Evolutionary conservation across 2,113 vertebrate species (phyloP).

Genomic region (Tyto alba): DNA sequence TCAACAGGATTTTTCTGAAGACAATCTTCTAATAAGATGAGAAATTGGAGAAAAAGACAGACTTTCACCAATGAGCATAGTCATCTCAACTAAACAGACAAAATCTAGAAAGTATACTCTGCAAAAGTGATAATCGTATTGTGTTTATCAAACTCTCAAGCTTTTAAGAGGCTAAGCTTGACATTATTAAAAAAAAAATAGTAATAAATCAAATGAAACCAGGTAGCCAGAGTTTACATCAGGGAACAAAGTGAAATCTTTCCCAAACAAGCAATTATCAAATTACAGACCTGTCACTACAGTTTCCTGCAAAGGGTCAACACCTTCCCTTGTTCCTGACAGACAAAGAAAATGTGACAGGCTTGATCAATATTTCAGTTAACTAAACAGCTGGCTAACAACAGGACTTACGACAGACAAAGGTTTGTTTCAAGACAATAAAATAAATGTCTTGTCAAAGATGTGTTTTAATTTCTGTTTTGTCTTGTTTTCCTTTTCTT

Average conservation of each 20-base stretch:
- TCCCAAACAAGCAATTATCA: constrained; percentile 60
- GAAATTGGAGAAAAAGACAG: neutral
- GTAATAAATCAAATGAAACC: neutral
- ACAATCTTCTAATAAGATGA: neutral
- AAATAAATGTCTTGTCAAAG: constrained; percentile 10
- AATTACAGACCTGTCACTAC: constrained; percentile 59
- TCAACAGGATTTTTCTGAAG: neutral
- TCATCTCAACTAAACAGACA: neutral
- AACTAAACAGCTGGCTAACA: constrained; percentile 67
- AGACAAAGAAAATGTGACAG: constrained; percentile 55
- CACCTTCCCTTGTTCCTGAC: constrained; percentile 50
- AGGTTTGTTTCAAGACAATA: constrained; percentile 40
- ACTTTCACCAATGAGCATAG: neutral
- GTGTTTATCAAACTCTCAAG: neutral
- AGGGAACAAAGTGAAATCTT: constrained; percentile 56
- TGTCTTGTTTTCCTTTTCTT: neutral
- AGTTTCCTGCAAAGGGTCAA: constrained; percentile 61
- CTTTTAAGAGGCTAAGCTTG: neutral
- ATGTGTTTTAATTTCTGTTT: neutral
- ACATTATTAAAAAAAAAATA: neutral
- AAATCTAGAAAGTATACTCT: neutral
- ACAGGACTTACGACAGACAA: constrained; percentile 11
- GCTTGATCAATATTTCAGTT: constrained; percentile 63
- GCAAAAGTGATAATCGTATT: neutral
- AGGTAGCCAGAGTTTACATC: neutral